Conservation (phyloP, 2,113 vertebrate species). For the Nycticebus coucang region DNA sequence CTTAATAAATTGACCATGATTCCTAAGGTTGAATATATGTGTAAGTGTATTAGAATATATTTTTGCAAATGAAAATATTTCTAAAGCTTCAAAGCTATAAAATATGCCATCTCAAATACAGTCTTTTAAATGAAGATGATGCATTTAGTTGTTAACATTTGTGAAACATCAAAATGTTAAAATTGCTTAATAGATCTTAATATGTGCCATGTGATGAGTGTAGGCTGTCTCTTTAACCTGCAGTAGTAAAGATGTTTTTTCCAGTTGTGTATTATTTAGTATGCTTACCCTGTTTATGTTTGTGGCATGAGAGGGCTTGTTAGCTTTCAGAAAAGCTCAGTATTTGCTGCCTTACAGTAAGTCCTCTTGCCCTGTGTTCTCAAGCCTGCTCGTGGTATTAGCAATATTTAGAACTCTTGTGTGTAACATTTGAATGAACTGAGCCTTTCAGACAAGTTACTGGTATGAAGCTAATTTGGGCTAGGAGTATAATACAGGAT, state of each 20-base stretch:
- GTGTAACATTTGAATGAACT: constrained; percentile 87
- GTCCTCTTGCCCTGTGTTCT: constrained; percentile 83
- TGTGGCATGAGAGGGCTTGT: constrained; percentile 86
- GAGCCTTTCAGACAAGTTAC: constrained; percentile 82
- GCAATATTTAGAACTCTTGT: constrained; percentile 90
- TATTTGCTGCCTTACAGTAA: constrained; percentile 88
- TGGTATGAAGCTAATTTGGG: constrained; percentile 82
- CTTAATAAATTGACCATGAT: constrained; percentile 85
- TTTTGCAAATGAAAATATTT: constrained; percentile 54
- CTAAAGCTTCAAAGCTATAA: background rate
- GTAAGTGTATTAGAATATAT: background rate
- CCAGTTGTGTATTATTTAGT: constrained; percentile 85
- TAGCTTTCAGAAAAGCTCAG: constrained; percentile 85
- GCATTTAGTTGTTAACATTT: background rate
- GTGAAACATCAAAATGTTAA: background rate
- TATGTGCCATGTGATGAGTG: background rate
- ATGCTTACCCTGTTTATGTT: constrained; percentile 89
- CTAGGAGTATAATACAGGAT: constrained; percentile 74
- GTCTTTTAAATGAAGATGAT: background rate
- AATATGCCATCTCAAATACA: background rate
- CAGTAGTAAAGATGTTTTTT: constrained; percentile 68
- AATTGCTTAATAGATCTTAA: constrained; percentile 13
- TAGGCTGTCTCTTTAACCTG: constrained; percentile 43
- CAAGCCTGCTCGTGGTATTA: constrained; percentile 83
- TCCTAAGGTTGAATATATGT: constrained; percentile 73